A percentile compares a stretch with the other conserved stretches of the same genome.
Conservation (phyloP, 2,888 invertebrate genomes). For the Nowickia ferox region DNA sequence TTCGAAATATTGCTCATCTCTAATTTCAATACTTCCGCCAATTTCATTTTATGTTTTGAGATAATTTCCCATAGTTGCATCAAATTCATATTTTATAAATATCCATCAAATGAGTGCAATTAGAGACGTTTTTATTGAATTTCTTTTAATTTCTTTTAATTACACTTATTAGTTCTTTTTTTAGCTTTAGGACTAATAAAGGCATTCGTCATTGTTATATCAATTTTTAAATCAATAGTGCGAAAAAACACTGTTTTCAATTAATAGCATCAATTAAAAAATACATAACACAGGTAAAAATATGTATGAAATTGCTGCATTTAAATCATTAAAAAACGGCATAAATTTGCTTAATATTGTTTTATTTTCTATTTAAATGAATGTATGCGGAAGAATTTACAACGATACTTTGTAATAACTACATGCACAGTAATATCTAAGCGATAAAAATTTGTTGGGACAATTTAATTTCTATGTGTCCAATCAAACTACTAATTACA, state of each 20-base stretch:
- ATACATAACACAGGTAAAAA: not conserved
- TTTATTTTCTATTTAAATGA: not conserved
- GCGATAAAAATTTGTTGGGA: not conserved
- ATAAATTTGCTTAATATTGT: not conserved
- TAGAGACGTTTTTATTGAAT: too few species aligned
- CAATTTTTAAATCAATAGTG: not conserved
- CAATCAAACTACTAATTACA: not conserved
- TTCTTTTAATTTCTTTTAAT: too few species aligned
- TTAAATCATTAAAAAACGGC: not conserved
- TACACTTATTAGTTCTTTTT: not conserved
- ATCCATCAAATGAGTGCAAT: too few species aligned
- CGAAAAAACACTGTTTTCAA: not conserved
- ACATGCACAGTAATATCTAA: not conserved
- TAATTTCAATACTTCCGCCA: too few species aligned
- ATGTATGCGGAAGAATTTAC: not conserved
- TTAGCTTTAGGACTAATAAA: not conserved
- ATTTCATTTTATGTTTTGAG: too few species aligned
- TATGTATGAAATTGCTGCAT: not conserved
- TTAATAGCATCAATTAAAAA: conserved; percentile 17
- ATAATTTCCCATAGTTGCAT: too few species aligned
- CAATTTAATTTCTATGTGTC: not conserved
- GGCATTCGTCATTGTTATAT: not conserved
- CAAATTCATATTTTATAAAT: too few species aligned
- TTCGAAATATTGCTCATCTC: too few species aligned
- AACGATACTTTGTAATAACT: not conserved